A percentile compares a stretch with the other conserved stretches of the same genome.
phyloP scores from a whole-genome alignment of 2,888 invertebrate genomes.

The Dysmachus trigonus region DNA sequence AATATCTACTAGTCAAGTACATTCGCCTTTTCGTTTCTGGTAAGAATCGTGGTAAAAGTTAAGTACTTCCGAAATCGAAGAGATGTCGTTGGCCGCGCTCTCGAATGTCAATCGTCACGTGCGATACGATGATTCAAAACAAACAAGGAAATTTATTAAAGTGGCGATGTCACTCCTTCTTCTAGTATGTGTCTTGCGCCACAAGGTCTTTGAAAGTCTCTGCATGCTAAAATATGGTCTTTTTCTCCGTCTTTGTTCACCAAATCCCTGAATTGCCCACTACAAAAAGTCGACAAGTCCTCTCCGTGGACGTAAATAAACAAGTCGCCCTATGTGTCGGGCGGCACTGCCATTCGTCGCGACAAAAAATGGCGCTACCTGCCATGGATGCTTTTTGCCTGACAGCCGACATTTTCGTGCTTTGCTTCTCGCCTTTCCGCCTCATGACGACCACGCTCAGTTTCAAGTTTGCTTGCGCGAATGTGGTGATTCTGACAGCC shows the following conservation, averaged over 20 bases:
- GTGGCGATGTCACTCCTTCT: not conserved
- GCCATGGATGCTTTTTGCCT: not conserved
- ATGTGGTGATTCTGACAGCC: constrained; percentile 24
- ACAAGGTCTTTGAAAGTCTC: not conserved
- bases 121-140: not conserved
- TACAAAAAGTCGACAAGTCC: not conserved
- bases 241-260: not conserved
- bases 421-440: not conserved
- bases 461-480: constrained; percentile 37
- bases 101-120: not conserved
- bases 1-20: not conserved
- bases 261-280: not conserved
- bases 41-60: not conserved
- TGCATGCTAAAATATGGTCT: not conserved
- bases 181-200: not conserved
- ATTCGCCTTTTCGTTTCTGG: not conserved
- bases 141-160: not conserved
- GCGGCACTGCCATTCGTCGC: not conserved
- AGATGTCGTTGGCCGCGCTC: not conserved
- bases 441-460: constrained; percentile 2
- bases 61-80: not conserved
- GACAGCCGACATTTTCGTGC: not conserved
- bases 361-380: not conserved
- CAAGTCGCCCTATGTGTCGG: not conserved
- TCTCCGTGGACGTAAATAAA: not conserved